Conservation (phyloP, 2,797 vertebrate genomes). For the Liasis olivaceus region DNA sequence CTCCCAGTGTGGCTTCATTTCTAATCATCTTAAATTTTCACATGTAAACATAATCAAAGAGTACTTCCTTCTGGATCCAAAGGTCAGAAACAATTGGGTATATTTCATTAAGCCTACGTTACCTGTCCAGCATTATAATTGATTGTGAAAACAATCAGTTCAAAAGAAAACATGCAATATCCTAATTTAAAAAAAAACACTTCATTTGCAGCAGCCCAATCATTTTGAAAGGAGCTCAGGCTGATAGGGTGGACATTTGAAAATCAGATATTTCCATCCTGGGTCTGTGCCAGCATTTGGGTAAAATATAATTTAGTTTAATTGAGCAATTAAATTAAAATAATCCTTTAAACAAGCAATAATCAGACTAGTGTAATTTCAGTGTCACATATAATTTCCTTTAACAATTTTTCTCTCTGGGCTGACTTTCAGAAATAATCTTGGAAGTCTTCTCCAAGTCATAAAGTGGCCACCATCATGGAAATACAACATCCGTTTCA, state of each 20-base stretch:
- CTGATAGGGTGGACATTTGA: conserved; percentile 32
- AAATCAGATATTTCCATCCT: conserved; percentile 38
- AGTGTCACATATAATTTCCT: conserved; percentile 63
- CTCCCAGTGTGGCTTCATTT: conserved; percentile 37
- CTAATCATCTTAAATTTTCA: conserved; percentile 18
- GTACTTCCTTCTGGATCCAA: conserved; percentile 14
- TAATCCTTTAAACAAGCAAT: conserved; percentile 67
- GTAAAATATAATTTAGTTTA: conserved; percentile 66
- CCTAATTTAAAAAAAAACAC: conserved; percentile 37
- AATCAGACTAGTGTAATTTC: conserved; percentile 64
- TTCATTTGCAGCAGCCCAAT: conserved; percentile 25
- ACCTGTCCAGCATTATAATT: fast-evolving
- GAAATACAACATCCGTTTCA: conserved; percentile 8
- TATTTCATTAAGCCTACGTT: conserved; percentile 2
- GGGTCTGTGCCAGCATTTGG: conserved; percentile 44
- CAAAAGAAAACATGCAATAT: conserved; percentile 23
- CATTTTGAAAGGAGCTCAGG: conserved; percentile 12
- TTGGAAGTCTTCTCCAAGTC: conserved; percentile 17
- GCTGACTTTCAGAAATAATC: conserved; percentile 46
- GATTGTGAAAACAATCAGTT: conserved; percentile 33
- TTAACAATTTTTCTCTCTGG: conserved; percentile 54
- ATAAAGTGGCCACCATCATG: conserved; percentile 39
- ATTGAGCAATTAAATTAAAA: conserved; percentile 74
- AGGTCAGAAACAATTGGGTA: background rate
- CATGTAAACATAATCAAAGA: conserved; percentile 25